phyloP scores from a whole-genome alignment of 2,113 vertebrate species.

The Paracanthobrama guichenoti region DNA sequence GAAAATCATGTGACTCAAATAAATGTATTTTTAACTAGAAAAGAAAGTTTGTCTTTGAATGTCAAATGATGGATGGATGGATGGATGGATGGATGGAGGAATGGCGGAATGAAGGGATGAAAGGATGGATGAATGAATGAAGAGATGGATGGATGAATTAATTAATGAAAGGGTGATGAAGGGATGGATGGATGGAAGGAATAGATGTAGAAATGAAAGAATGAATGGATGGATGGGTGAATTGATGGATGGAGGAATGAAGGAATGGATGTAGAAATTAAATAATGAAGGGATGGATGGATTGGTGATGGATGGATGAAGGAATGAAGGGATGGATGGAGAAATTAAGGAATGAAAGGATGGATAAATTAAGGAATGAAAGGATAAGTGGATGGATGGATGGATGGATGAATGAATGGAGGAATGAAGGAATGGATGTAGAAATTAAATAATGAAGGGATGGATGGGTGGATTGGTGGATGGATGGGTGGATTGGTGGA shows the following conservation, averaged over 20 bases:
- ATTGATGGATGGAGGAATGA: neutral
- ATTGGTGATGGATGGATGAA: neutral
- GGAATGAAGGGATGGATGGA: neutral
- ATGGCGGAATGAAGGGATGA: too few relatives aligned
- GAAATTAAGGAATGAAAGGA: fast-evolving
- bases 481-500: neutral
- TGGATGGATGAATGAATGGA: fast-evolving
- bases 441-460: fast-evolving
- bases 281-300: neutral
- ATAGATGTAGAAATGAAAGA: neutral
- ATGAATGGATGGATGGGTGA: neutral
- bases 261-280: neutral
- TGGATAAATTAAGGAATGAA: fast-evolving
- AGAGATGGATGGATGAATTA: neutral
- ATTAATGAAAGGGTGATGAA: neutral
- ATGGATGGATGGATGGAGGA: too few relatives aligned
- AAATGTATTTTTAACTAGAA: neutral
- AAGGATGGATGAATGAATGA: too few relatives aligned
- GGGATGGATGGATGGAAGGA: neutral
- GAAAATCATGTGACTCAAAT: neutral
- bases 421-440: neutral
- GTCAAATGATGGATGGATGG: neutral
- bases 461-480: neutral
- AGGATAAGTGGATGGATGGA: fast-evolving
- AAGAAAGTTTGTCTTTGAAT: neutral